Percentiles rank a stretch among this genome's conserved stretches.
These are phyloP conservation scores for Heteropelma amictum DNA, from an alignment of 2,888 invertebrate genomes.

Conservation along the genomic window DNA sequence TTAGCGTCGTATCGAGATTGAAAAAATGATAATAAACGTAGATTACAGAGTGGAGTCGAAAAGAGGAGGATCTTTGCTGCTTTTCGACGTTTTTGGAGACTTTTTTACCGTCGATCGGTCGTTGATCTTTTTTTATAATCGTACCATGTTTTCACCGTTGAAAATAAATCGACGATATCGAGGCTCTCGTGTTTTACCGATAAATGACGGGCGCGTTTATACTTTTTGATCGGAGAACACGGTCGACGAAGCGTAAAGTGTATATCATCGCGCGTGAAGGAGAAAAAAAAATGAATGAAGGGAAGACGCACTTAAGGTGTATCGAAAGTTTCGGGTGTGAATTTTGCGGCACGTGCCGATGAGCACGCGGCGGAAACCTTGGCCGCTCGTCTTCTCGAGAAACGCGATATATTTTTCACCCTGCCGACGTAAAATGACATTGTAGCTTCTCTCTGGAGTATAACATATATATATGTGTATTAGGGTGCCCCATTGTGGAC, in stretches of 20 bases:
- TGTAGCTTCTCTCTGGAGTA: slow-evolving; percentile 11
- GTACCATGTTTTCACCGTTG: background rate
- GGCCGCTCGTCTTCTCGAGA: slow-evolving; percentile 52
- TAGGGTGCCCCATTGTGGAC: no score
- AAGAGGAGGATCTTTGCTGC: background rate
- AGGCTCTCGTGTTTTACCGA: no score
- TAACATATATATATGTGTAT: background rate
- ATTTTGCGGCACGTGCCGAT: slow-evolving; percentile 57
- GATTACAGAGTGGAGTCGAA: background rate
- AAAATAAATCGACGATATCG: no score
- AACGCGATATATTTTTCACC: slow-evolving; percentile 62
- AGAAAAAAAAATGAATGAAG: slow-evolving; percentile 5
- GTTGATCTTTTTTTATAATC: no score
- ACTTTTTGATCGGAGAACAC: no score
- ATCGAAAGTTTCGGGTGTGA: slow-evolving; percentile 39
- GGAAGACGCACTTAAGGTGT: background rate
- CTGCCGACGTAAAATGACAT: slow-evolving; percentile 64
- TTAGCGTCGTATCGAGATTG: background rate
- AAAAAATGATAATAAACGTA: background rate
- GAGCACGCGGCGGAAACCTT: slow-evolving; percentile 53
- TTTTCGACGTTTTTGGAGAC: background rate
- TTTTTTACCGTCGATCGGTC: background rate
- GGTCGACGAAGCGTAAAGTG: no score
- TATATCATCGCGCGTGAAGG: background rate
- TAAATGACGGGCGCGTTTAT: no score